Base-by-base conservation (phyloP, 2,888 invertebrate species). In the Thumatha senex region DNA sequence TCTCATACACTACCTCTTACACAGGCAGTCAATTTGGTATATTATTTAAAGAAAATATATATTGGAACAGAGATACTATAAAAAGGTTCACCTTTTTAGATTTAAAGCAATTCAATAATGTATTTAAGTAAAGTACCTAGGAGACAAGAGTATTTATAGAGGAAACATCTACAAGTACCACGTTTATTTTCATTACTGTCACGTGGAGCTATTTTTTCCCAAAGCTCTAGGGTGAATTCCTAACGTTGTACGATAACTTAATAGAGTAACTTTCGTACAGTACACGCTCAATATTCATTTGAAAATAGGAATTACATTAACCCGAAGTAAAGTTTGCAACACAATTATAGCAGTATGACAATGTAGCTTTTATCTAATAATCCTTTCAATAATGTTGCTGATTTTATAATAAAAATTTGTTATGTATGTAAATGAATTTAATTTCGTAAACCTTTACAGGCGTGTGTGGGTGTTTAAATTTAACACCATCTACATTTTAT, bases 341-440 rank as follows among this genome's bases (percentile, higher is more conserved):
- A 49, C 35, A 58, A 62, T 58, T 62, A 53, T 11, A 51, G 53
- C 14, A 48, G 24, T 58, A 53, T 45, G 58, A 40, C 40, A 38
- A 36, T 15, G 36, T 24, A 36, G 36, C 14, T 10, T 36, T 36
- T 15, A 36, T 14, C 10, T 9, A 10, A 36, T 36, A 36, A 36
- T 36, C 36, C 36, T 12, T 10, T 3, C 36, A 13, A 15, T 14
- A 9, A 9, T 36, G 5, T 10, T 36, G 36, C 36, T 36, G 7
- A 36, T 36, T 9, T 14, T 15, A 15, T 7, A 10, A 36, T 3
- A 2, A 9, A 36, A 9, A 10, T 36, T 36, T n/a, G n/a, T n/a
- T n/a, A n/a, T n/a, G n/a, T n/a, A n/a, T n/a, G n/a, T n/a, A n/a
- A n/a, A n/a, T n/a, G n/a, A n/a, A n/a, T n/a, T n/a, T n/a, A n/a